Percentiles rank a stretch among this genome's conserved stretches.
Evolutionary conservation across 2,888 invertebrate species (phyloP).

Genomic region (Chelonus formosanus): DNA sequence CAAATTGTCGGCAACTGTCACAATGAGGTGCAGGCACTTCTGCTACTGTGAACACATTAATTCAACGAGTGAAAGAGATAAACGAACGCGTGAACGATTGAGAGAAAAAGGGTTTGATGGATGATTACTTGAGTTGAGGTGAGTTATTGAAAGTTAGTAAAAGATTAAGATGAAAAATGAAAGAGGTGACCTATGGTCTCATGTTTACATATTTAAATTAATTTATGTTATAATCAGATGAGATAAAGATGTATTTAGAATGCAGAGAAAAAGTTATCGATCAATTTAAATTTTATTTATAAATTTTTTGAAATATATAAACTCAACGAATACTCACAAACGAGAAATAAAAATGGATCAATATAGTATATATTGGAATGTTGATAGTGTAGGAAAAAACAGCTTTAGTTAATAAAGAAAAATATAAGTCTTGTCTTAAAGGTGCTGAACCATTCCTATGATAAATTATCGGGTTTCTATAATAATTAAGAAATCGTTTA

Average conservation of each 20-base stretch:
- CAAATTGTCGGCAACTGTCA: background rate
- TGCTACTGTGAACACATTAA: background rate
- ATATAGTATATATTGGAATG: no score
- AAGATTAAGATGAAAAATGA: constrained; percentile 4
- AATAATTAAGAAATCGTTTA: no score
- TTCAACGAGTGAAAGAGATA: background rate
- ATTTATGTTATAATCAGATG: no score
- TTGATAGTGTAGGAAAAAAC: no score
- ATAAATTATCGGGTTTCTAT: no score
- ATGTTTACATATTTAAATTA: constrained; percentile 10
- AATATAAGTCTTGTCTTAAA: background rate
- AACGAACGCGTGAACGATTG: constrained; percentile 2
- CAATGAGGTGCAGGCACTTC: background rate
- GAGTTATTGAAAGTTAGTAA: background rate
- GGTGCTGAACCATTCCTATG: constrained; percentile 14
- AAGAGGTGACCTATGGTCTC: background rate
- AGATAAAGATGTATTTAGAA: no score
- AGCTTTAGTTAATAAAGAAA: no score
- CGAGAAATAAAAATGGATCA: no score
- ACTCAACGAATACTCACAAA: no score
- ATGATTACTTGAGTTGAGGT: constrained; percentile 8
- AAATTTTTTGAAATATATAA: no score
- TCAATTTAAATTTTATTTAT: no score
- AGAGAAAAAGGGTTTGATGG: constrained; percentile 14
- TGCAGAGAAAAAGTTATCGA: no score